These are phyloP conservation scores for Caenorhabditis inopinata DNA, from an alignment of 1,140 invertebrate genomes.

Conservation along the genomic window DNA sequence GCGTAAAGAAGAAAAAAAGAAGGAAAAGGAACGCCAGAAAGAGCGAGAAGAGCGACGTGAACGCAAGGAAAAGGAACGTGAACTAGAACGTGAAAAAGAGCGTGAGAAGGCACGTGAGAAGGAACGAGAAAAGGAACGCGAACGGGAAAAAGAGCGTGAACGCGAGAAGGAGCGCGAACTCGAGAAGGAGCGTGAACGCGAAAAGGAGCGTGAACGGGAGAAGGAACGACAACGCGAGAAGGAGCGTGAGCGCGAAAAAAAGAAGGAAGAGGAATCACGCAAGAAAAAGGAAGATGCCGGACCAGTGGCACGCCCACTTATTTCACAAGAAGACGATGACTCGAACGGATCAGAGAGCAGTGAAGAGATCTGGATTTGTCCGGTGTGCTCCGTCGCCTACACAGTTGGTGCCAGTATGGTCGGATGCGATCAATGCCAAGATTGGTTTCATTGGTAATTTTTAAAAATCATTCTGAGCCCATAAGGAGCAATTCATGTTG, in stretches of 20 bases:
- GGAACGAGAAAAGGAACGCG: neutral
- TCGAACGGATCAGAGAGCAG: neutral
- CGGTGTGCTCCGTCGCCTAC: slow-evolving; percentile 55
- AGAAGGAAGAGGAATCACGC: neutral
- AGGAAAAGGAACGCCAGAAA: neutral
- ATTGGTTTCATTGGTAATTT: slow-evolving; percentile 58
- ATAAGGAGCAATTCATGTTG: no score
- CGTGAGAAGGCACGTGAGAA: slow-evolving; percentile 21
- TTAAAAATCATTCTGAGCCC: no score
- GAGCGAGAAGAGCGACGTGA: neutral
- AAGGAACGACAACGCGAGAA: slow-evolving; percentile 17
- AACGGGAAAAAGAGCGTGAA: neutral
- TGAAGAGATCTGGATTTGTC: slow-evolving; percentile 56
- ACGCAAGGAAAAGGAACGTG: slow-evolving; percentile 16
- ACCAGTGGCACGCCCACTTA: neutral
- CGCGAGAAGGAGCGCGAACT: neutral
- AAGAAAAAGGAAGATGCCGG: neutral
- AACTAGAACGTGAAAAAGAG: slow-evolving; percentile 7
- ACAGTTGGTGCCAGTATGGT: slow-evolving; percentile 58
- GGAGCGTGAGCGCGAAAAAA: neutral
- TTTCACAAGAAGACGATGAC: neutral
- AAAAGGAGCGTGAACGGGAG: neutral
- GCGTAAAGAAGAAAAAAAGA: neutral
- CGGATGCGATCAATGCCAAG: slow-evolving; percentile 53
- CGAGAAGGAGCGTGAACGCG: neutral